phyloP scores from a whole-genome alignment of 2,888 invertebrate species.

The Exocentrus adspersus region DNA sequence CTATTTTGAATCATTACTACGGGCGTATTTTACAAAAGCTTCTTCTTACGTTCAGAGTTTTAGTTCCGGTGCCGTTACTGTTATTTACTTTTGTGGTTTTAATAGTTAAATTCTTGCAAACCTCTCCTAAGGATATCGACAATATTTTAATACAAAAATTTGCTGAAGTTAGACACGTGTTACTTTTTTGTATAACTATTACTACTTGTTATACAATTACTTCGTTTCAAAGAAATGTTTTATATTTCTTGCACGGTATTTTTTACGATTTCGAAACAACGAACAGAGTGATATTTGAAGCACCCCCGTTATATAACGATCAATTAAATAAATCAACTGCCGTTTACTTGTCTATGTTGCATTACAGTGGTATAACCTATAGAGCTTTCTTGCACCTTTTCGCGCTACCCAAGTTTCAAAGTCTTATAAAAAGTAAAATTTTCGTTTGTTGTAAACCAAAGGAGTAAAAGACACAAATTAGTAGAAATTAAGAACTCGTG shows the following conservation, averaged over 20 bases:
- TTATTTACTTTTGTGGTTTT: constrained; percentile 52
- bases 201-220: constrained; percentile 53
- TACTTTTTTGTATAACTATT: constrained; percentile 54
- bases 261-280: constrained; percentile 34
- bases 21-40: constrained; percentile 57
- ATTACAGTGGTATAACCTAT: constrained; percentile 52
- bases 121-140: constrained; percentile 50
- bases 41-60: constrained; percentile 53
- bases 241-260: constrained; percentile 51
- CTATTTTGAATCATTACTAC: constrained; percentile 66
- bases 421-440: constrained; percentile 45
- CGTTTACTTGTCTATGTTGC: constrained; percentile 53
- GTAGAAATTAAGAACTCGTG: constrained; percentile 46
- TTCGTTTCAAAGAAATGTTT: constrained; percentile 55
- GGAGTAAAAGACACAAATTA: constrained; percentile 19
- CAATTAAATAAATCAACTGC: constrained; percentile 42
- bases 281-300: constrained; percentile 49
- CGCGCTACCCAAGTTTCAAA: constrained; percentile 51
- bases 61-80: constrained; percentile 53
- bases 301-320: constrained; percentile 55
- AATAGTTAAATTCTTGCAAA: constrained; percentile 50
- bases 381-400: constrained; percentile 49
- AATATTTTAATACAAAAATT: constrained; percentile 54
- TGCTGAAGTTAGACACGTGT: constrained; percentile 49
- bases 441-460: constrained; percentile 42